Evolutionary conservation across 2,888 invertebrate genomes (phyloP).

Genomic region (Clitarchus hookeri): DNA sequence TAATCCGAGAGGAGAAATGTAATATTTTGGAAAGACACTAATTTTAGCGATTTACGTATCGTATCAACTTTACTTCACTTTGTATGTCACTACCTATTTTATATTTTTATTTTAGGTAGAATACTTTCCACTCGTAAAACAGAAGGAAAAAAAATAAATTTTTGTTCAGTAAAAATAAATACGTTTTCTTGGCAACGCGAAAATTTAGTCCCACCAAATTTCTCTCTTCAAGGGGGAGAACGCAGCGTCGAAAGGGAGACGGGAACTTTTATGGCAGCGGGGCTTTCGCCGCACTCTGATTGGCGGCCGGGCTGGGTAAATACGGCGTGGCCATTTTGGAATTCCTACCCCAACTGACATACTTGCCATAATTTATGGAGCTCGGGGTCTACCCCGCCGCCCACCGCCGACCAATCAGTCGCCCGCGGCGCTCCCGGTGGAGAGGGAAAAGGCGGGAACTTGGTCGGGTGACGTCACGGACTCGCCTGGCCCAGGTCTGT

Average conservation of each 20-base stretch:
- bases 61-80: not conserved
- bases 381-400: not conserved
- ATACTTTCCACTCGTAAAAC: not conserved
- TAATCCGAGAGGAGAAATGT: not conserved
- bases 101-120: not conserved
- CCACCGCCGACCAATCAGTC: not conserved
- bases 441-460: not conserved
- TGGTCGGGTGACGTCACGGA: not conserved
- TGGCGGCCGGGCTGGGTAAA: not conserved
- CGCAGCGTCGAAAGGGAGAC: not conserved
- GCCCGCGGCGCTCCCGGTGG: not conserved
- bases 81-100: not conserved
- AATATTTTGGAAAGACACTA: not conserved
- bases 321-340: slow-evolving; percentile 9
- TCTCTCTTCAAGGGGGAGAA: not conserved
- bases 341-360: not conserved
- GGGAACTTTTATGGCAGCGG: slow-evolving; percentile 11
- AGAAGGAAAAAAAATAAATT: not conserved
- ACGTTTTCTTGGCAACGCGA: not conserved
- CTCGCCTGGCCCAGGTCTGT: not conserved
- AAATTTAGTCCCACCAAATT: slow-evolving; percentile 2
- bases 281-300: slow-evolving; percentile 3
- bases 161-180: not conserved
- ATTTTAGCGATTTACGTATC: not conserved
- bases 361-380: slow-evolving; percentile 12